Base-by-base conservation (phyloP, 2,113 vertebrate species). In the Haliaeetus leucogaster region DNA sequence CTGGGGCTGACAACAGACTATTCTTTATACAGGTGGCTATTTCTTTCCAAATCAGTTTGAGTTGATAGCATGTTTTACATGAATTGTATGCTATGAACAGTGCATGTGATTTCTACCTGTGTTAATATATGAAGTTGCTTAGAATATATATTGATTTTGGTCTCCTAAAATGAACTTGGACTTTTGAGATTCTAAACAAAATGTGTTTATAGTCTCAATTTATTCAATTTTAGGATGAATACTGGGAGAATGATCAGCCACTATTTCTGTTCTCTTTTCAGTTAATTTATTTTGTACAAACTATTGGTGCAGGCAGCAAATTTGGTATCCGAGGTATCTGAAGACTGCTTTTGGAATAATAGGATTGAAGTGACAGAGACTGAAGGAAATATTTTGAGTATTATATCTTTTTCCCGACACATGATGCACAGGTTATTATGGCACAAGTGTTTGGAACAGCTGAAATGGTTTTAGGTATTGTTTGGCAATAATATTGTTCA, bases 301-400 rank as follows among this genome's bases (percentile, higher is more conserved):
- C 22, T 62, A 4, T 87, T 91, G 90, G 11, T 76, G 53, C 72
- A 74, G 55, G 29, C 10, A 78, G 66, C 45, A 90, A 48, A 53
- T 19, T 71, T 56, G 87, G 9, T 79, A 47, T 71, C 70, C 87
- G 72, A 50, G 18, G 9, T 84, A 86, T 89, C 66, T 79, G 56
- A 91, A 87, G 72, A 92, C 3, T 93, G 48, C 34, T 92, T 94
- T 84, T 18, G 38, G 55, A 88, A 59, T 77, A 81, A 58, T 63
- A 84, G 32, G 52, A 56, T 81, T 96, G 83, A 97, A 65, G 38
- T 95, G 66, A 74, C 19, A 80, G 36, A 94, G 70, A 81, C 29
- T 43, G 55, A 90, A 92, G 42, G 71, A 97, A 96, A 95, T 96
- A 96, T 95, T 97, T 96, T 95, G 22, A 86, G 48, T 93, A 5